Base-by-base conservation (phyloP, 2,888 invertebrate genomes). In the Branchellion lobata region DNA sequence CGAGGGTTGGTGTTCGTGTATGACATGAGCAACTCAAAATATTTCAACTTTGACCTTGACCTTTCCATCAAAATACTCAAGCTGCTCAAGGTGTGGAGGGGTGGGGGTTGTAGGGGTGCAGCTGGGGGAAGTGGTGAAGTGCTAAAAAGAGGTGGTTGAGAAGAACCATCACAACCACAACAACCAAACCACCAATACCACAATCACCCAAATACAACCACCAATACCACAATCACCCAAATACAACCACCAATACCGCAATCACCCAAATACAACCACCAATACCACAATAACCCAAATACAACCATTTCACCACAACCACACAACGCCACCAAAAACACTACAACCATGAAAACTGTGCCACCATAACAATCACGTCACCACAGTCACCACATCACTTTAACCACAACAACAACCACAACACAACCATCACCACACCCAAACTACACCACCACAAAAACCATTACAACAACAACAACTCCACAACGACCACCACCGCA, bases 11-110 rank as follows among this genome's bases (percentile, higher is more conserved):
- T 97, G 80, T 97, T 98, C 89, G 94, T 98, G 84, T 98, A 97
- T 90, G 96, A 98, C 89, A 98, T 98, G 97, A 94, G 95, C 31
- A 94, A 94, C 87, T 96, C 96, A 82, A 96, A 95, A 89, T 96
- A 96, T 90, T 93, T 94, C 83, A 95, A 97, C 91, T 97, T 97
- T 88, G 97, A 97, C 89, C 96, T 96, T 88, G 96, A 97, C 86
- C 91, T 97, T 83, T 96, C 96, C 81, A 95, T 96, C 90, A 97
- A 97, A 89, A 97, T 97, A 85, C 91, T 97, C 85, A 96, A 94
- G 79, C 91, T 97, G 88, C 90, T 97, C 72, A 97, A 97, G 94
- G 91, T 92, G 61, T 57, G 61, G 61, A 18, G 3, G 61, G 61
- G 61, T 5, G 61, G 61, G 21, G 24, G 3, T 18, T 18, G 21